These are phyloP conservation scores for Scolopax mira DNA, from an alignment of 2,113 vertebrate species.

Conservation along the genomic window DNA sequence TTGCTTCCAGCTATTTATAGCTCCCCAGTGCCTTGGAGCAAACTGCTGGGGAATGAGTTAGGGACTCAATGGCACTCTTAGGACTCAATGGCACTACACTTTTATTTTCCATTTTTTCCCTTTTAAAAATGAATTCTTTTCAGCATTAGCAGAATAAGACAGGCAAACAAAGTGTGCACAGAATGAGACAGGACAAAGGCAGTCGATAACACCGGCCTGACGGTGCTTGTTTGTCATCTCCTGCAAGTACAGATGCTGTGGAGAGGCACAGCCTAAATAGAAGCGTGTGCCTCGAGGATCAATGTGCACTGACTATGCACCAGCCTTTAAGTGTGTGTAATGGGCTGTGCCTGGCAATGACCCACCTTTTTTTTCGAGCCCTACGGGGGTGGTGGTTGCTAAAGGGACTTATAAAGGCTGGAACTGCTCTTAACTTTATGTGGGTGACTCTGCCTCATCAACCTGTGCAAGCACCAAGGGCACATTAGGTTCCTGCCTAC, in stretches of 20 bases:
- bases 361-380: neutral
- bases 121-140: neutral
- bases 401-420: neutral
- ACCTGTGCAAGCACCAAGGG: neutral
- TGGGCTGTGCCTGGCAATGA: neutral
- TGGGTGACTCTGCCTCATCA: neutral
- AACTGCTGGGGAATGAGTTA: neutral
- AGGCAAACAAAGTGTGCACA: neutral
- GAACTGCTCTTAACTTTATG: neutral
- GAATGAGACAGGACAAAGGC: neutral
- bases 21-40: neutral
- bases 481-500: neutral
- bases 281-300: neutral
- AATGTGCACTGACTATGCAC: neutral
- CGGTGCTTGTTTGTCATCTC: neutral
- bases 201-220: neutral
- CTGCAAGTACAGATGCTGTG: neutral
- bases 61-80: neutral
- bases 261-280: neutral
- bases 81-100: neutral
- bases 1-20: slow-evolving; percentile 3
- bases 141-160: neutral
- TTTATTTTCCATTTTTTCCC: neutral
- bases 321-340: neutral
- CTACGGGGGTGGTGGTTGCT: neutral